A percentile compares a stretch with the other conserved stretches of the same genome.
Conservation (phyloP, 2,797 vertebrate genomes). For the Gambelia wislizenii region DNA sequence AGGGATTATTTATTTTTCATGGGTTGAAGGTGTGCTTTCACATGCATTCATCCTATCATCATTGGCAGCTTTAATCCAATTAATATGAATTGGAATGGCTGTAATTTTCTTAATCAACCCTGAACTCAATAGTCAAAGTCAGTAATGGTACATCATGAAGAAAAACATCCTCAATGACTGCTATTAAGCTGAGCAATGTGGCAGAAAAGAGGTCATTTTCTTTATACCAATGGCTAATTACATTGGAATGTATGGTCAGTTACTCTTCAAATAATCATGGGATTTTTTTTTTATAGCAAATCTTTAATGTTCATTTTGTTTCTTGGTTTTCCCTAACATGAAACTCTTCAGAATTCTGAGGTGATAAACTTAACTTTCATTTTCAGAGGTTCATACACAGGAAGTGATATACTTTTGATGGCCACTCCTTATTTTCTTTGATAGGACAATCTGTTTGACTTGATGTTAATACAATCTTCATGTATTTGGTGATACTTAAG, state of each 20-base stretch:
- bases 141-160: not conserved
- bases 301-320: constrained; percentile 14
- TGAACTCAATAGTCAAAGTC: constrained; percentile 6
- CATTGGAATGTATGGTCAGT: not conserved
- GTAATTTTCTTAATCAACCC: constrained; percentile 36
- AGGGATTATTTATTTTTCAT: not conserved
- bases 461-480: not conserved
- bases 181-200: constrained; percentile 33
- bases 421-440: rapidly evolving
- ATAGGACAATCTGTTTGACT: not conserved
- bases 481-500: not conserved
- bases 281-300: not conserved
- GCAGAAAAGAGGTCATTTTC: constrained; percentile 19
- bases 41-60: constrained; percentile 24
- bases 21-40: not conserved
- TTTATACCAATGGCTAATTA: constrained; percentile 17
- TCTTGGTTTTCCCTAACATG: constrained; percentile 15
- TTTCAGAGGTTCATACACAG: not conserved
- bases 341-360: constrained; percentile 15
- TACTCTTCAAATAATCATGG: constrained; percentile 13
- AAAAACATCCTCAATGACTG: constrained; percentile 31
- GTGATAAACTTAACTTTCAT: not conserved
- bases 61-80: constrained; percentile 1
- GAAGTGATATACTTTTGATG: not conserved
- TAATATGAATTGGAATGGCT: constrained; percentile 19